These are phyloP conservation scores for Cremastinae sp. DNA, from an alignment of 2,888 invertebrate species.

Conservation along the genomic window DNA sequence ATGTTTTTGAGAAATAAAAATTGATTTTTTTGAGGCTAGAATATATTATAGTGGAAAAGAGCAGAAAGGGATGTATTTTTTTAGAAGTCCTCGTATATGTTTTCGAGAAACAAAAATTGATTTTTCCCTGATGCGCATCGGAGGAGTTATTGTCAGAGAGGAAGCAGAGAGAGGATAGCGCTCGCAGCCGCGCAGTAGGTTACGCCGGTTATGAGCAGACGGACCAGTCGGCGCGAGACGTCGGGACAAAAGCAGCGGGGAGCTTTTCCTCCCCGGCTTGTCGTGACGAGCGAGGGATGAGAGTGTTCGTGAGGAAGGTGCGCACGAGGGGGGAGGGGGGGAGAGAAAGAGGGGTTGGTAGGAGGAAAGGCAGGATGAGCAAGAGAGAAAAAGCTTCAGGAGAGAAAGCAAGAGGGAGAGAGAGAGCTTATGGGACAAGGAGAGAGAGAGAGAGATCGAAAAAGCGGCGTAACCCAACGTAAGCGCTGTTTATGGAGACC, in stretches of 20 bases:
- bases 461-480: conserved; percentile 65
- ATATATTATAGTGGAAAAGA: too few relatives aligned
- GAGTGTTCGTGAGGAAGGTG: conserved; percentile 1
- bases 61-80: too few relatives aligned
- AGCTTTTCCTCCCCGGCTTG: conserved; percentile 6
- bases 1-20: too few relatives aligned
- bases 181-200: conserved; percentile 21
- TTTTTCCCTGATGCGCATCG: too few relatives aligned
- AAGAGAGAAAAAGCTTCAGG: neutral
- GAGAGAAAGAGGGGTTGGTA: conserved; percentile 20
- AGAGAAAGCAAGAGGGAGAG: neutral
- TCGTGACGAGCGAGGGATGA: neutral
- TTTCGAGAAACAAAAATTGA: too few relatives aligned
- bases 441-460: conserved; percentile 20
- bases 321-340: conserved; percentile 17
- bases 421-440: conserved; percentile 4
- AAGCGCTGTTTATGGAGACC: conserved; percentile 79
- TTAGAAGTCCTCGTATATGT: too few relatives aligned
- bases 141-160: too few relatives aligned
- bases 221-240: conserved; percentile 38
- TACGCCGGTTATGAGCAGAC: conserved; percentile 13
- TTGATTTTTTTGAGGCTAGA: too few relatives aligned
- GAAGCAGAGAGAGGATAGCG: neutral
- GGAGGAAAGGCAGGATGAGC: conserved; percentile 11
- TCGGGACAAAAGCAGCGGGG: conserved; percentile 41